These are phyloP conservation scores for Cabera pusaria DNA, from an alignment of 2,888 invertebrate species.

Conservation along the genomic window DNA sequence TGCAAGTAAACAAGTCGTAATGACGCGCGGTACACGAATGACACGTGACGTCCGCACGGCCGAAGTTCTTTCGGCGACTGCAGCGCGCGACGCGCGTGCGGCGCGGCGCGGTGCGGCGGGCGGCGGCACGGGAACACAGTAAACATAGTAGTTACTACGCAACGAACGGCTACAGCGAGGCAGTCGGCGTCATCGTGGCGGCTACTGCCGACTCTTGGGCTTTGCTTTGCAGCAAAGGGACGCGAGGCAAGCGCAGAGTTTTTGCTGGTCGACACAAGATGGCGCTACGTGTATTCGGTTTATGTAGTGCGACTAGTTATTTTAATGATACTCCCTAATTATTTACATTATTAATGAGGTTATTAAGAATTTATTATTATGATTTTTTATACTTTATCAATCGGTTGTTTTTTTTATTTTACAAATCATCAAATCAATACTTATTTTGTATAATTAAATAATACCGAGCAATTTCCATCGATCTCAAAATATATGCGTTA, in stretches of 20 bases:
- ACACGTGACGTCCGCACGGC: constrained; percentile 52
- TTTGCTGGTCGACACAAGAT: constrained; percentile 23
- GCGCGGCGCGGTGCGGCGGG: constrained; percentile 48
- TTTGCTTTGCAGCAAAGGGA: too few relatives aligned
- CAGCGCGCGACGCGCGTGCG: constrained; percentile 43
- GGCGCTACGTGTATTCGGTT: constrained; percentile 27
- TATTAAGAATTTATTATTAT: too few relatives aligned
- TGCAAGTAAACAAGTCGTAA: constrained; percentile 73
- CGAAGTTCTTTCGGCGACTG: constrained; percentile 56
- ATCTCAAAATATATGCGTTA: too few relatives aligned
- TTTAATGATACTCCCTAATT: constrained; percentile 16
- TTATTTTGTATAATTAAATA: too few relatives aligned
- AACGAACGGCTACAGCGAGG: too few relatives aligned
- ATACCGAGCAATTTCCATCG: too few relatives aligned
- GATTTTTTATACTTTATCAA: too few relatives aligned
- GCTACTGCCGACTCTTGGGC: too few relatives aligned
- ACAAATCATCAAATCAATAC: too few relatives aligned
- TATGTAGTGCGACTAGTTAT: constrained; percentile 21
- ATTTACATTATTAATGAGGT: too few relatives aligned
- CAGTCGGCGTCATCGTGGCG: constrained; percentile 29
- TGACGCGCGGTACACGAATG: constrained; percentile 41
- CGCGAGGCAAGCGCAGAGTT: constrained; percentile 40
- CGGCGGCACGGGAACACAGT: not conserved
- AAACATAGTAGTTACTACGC: too few relatives aligned
- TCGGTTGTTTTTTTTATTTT: too few relatives aligned